These are phyloP conservation scores for Sicus ferrugineus DNA, from an alignment of 2,888 invertebrate species.

Conservation along the genomic window DNA sequence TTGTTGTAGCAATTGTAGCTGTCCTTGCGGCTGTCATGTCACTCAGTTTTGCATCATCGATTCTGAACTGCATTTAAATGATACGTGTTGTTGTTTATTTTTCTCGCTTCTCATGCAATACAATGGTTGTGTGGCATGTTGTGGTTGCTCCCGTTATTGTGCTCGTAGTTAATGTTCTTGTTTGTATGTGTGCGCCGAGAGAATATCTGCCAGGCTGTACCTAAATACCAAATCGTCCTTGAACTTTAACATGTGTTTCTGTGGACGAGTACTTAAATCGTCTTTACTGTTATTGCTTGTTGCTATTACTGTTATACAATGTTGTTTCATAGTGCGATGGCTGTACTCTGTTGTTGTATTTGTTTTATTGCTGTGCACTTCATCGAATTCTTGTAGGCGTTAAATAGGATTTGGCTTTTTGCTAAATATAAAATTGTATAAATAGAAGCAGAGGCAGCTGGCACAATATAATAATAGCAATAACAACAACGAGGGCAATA, in stretches of 20 bases:
- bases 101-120: background rate
- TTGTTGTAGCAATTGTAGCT: background rate
- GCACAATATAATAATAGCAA: background rate
- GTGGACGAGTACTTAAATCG: background rate
- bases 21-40: background rate
- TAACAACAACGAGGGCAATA: background rate
- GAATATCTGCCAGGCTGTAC: background rate
- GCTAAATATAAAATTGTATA: background rate
- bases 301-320: background rate
- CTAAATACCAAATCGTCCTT: background rate
- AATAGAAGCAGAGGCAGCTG: background rate
- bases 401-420: constrained; percentile 15
- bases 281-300: background rate
- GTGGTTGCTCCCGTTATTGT: background rate
- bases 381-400: constrained; percentile 15
- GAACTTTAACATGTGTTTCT: background rate
- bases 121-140: background rate
- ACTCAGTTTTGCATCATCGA: constrained; percentile 7
- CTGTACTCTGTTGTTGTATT: background rate
- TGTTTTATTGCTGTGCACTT: background rate
- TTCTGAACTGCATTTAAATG: background rate
- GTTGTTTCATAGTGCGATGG: background rate
- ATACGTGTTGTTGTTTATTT: background rate
- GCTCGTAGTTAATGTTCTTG: background rate
- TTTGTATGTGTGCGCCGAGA: background rate